A percentile compares a stretch with the other conserved stretches of the same genome.
Evolutionary conservation across 2,888 invertebrate genomes (phyloP).

Genomic region (Lysandra bellargus): DNA sequence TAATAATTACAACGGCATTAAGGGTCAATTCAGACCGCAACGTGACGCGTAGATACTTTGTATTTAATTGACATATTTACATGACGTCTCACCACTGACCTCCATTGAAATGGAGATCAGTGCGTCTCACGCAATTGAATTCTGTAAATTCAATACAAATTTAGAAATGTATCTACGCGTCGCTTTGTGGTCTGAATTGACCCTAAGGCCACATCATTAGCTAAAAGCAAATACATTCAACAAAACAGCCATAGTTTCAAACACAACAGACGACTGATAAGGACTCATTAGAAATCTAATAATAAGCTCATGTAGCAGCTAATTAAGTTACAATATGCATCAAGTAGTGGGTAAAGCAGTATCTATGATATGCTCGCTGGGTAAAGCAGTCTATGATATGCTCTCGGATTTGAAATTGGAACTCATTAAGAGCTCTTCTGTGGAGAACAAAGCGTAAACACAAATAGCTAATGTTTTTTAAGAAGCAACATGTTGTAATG

Average conservation of each 20-base stretch:
- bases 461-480: slow-evolving; percentile 21
- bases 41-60: too few relatives aligned
- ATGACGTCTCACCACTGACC: too few relatives aligned
- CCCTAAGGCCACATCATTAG: too few relatives aligned
- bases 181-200: too few relatives aligned
- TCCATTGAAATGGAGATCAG: too few relatives aligned
- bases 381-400: slow-evolving; percentile 23
- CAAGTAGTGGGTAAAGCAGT: slow-evolving; percentile 20
- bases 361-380: slow-evolving; percentile 19
- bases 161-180: too few relatives aligned
- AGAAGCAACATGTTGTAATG: slow-evolving; percentile 22
- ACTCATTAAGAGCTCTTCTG: slow-evolving; percentile 27
- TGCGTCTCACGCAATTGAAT: too few relatives aligned
- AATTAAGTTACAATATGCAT: slow-evolving; percentile 15
- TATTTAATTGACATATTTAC: too few relatives aligned
- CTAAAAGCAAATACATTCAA: background rate
- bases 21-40: too few relatives aligned
- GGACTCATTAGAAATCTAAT: slow-evolving; percentile 19
- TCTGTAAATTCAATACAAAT: too few relatives aligned
- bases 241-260: background rate
- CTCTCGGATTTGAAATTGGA: slow-evolving; percentile 27
- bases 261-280: background rate
- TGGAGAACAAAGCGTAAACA: slow-evolving; percentile 20
- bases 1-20: too few relatives aligned
- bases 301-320: slow-evolving; percentile 9